Conservation (phyloP, 2,888 invertebrate species). For the Scaptomyza tumidula region DNA sequence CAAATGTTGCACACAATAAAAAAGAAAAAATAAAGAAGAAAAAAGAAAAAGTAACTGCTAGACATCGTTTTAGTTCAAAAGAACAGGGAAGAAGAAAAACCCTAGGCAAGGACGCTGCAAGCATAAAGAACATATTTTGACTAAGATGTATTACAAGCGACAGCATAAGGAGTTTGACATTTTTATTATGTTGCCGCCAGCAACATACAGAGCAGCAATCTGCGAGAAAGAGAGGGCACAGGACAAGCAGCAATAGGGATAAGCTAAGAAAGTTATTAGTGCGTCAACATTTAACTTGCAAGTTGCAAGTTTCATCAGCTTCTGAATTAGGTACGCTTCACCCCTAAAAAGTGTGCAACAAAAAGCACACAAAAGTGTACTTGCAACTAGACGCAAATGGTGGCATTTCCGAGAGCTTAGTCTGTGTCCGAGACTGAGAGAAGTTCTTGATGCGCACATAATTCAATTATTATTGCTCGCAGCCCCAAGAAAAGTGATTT, state of each 20-base stretch:
- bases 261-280: constrained; percentile 25
- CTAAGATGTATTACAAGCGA: constrained; percentile 79
- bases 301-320: constrained; percentile 34
- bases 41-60: constrained; percentile 29
- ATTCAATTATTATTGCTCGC: constrained; percentile 72
- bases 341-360: constrained; percentile 26
- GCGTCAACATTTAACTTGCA: constrained; percentile 36
- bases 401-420: neutral
- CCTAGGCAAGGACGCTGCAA: constrained; percentile 42
- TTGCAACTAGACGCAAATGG: constrained; percentile 29
- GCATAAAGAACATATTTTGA: constrained; percentile 71
- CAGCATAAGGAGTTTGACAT: constrained; percentile 79
- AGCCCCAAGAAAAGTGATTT: constrained; percentile 45
- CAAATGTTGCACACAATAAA: constrained; percentile 67
- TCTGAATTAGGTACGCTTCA: constrained; percentile 22
- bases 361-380: constrained; percentile 30
- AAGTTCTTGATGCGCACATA: constrained; percentile 59
- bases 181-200: constrained; percentile 71
- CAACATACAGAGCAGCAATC: constrained; percentile 4
- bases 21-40: constrained; percentile 31
- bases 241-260: neutral
- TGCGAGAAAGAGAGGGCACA: neutral
- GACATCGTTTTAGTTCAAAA: constrained; percentile 18
- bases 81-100: constrained; percentile 32
- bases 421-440: constrained; percentile 12